Evolutionary conservation across 1,140 invertebrate genomes (phyloP).

Genomic region (Drosophila setifemur): DNA sequence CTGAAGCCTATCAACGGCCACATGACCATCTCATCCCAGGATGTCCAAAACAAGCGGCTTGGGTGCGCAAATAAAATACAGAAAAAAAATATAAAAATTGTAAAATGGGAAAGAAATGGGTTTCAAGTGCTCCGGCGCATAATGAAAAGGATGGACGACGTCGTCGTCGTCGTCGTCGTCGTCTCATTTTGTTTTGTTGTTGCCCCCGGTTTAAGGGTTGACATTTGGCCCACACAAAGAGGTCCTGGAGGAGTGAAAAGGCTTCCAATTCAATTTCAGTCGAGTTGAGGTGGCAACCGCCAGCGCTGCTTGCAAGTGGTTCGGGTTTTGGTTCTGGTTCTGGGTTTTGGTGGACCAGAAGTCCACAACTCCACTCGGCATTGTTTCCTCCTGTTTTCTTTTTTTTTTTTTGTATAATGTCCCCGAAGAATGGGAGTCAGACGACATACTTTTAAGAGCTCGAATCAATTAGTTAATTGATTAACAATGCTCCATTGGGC

Average conservation of each 20-base stretch:
- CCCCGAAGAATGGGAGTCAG: conserved; percentile 34
- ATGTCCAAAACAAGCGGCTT: conserved; percentile 39
- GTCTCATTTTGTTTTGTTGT: conserved; percentile 32
- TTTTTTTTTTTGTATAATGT: background rate
- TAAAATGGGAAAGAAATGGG: conserved; percentile 66
- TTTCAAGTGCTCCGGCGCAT: conserved; percentile 69
- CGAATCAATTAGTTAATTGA: conserved; percentile 78
- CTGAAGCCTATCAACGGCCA: conserved; percentile 46
- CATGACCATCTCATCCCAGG: conserved; percentile 14
- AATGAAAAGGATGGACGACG: conserved; percentile 69
- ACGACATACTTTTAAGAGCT: conserved; percentile 72
- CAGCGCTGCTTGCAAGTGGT: conserved; percentile 56
- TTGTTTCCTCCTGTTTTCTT: conserved; percentile 13
- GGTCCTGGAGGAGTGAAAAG: conserved; percentile 29
- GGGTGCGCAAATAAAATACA: conserved; percentile 40
- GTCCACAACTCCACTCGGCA: conserved; percentile 36
- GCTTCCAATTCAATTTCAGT: conserved; percentile 43
- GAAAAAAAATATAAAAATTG: conserved; percentile 42
- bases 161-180: conserved; percentile 25
- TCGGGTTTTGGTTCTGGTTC: too few species aligned
- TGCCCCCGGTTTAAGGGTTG: conserved; percentile 59
- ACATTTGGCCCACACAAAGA: conserved; percentile 66
- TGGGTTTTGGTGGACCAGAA: conserved; percentile 52
- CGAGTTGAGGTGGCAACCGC: conserved; percentile 65
- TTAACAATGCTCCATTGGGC: conserved; percentile 51